A percentile compares a stretch with the other conserved stretches of the same genome.
Evolutionary conservation across 1,140 invertebrate species (phyloP).

Genomic region (Galendromus occidentalis): DNA sequence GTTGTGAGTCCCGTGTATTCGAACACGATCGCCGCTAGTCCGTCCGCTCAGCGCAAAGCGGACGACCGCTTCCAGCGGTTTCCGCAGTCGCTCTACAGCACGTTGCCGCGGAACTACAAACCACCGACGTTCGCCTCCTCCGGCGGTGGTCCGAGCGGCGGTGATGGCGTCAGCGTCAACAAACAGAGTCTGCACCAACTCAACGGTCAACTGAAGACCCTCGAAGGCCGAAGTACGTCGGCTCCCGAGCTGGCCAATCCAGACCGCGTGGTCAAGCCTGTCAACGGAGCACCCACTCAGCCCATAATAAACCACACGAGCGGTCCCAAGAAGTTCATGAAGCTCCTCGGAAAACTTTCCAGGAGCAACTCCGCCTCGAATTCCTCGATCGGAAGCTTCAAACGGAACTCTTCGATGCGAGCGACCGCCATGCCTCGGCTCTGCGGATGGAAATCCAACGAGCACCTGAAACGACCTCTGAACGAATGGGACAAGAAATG

Average conservation of each 20-base stretch:
- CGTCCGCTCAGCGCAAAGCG: background rate
- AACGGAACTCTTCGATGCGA: slow-evolving; percentile 1
- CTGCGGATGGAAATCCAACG: slow-evolving; percentile 4
- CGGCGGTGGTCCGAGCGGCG: background rate
- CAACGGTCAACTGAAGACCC: background rate
- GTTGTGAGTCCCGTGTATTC: background rate
- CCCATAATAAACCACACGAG: slow-evolving; percentile 5
- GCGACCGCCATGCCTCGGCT: background rate
- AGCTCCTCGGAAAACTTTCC: slow-evolving; percentile 1
- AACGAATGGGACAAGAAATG: slow-evolving; percentile 12
- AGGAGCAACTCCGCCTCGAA: slow-evolving; percentile 6
- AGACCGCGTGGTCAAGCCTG: background rate
- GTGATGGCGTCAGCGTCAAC: background rate
- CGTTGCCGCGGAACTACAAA: slow-evolving; percentile 1
- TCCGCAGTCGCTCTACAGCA: background rate
- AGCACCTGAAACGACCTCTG: slow-evolving; percentile 7
- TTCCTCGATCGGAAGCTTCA: background rate
- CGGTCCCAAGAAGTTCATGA: background rate
- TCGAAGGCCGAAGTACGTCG: slow-evolving; percentile 4
- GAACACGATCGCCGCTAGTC: slow-evolving; percentile 7
- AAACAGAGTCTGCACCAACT: background rate
- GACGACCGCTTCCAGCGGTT: slow-evolving; percentile 3
- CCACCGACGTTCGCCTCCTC: background rate
- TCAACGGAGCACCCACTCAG: background rate
- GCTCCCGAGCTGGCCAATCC: background rate